Evolutionary conservation across 2,888 invertebrate genomes (phyloP).

Genomic region (Megalurothrips usitatus): DNA sequence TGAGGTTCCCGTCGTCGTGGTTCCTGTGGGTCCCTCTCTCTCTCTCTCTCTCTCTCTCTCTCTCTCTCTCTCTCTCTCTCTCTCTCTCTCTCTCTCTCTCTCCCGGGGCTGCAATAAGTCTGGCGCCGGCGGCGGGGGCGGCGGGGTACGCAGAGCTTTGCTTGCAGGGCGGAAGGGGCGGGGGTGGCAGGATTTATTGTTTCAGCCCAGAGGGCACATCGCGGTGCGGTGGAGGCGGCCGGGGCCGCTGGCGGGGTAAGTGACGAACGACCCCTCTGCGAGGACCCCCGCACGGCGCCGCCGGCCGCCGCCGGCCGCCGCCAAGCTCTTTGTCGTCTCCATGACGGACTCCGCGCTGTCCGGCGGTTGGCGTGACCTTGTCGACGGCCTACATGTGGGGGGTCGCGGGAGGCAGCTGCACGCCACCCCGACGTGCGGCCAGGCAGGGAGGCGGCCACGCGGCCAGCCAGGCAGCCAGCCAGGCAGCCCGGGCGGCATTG

Average conservation of each 20-base stretch:
- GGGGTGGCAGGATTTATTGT: neutral
- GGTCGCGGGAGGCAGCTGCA: too few relatives aligned
- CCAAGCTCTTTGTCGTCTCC: too few relatives aligned
- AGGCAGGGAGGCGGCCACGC: neutral
- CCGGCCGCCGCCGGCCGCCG: neutral
- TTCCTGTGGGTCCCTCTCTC: neutral
- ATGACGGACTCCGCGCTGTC: too few relatives aligned
- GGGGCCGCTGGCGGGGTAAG: neutral
- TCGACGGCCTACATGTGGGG: too few relatives aligned
- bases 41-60: neutral
- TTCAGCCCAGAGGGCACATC: constrained; percentile 8
- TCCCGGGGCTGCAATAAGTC: constrained; percentile 8
- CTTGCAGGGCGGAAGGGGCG: neutral
- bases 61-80: neutral
- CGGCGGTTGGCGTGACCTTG: too few relatives aligned
- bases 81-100: neutral
- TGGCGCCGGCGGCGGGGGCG: neutral
- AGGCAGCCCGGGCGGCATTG: neutral
- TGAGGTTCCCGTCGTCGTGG: neutral
- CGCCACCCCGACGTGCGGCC: neutral
- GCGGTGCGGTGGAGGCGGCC: neutral
- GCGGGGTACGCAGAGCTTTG: neutral
- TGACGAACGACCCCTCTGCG: neutral
- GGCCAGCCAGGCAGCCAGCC: neutral
- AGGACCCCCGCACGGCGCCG: neutral